Evolutionary conservation across 2,888 invertebrate genomes (phyloP).

Genomic region (Agonum fuliginosum): DNA sequence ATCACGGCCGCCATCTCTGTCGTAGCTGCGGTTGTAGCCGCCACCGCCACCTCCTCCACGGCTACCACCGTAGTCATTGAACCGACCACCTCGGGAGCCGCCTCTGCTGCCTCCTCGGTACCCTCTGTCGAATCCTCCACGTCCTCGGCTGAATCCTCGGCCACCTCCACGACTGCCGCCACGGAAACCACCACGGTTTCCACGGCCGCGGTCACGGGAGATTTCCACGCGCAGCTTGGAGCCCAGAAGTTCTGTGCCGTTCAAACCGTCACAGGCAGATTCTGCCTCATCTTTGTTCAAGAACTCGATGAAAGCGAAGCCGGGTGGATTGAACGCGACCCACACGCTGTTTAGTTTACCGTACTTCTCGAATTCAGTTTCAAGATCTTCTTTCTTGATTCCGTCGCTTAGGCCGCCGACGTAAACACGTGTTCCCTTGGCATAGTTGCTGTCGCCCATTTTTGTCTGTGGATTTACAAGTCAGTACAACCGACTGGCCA

Average conservation of each 20-base stretch:
- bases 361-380: constrained; percentile 92
- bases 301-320: constrained; percentile 96
- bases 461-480: constrained; percentile 59
- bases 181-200: constrained; percentile 75
- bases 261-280: constrained; percentile 90
- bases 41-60: constrained; percentile 44
- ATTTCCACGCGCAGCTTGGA: constrained; percentile 92
- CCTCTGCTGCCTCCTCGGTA: constrained; percentile 62
- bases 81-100: constrained; percentile 60
- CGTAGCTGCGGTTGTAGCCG: constrained; percentile 60
- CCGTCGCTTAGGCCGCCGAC: constrained; percentile 92
- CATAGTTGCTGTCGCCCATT: constrained; percentile 65
- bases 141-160: constrained; percentile 71
- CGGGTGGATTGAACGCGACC: constrained; percentile 95
- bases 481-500: constrained; percentile 56
- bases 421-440: constrained; percentile 86
- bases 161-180: constrained; percentile 74
- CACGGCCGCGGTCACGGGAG: constrained; percentile 86
- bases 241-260: constrained; percentile 91
- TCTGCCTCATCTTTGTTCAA: constrained; percentile 92
- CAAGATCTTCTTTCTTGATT: constrained; percentile 93
- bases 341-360: constrained; percentile 94
- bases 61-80: constrained; percentile 58
- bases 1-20: constrained; percentile 63
- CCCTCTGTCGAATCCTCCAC: constrained; percentile 53